Percentiles rank a stretch among this genome's conserved stretches.
Evolutionary conservation across 2,888 invertebrate species (phyloP).

Genomic region (Fissipunctia ypsillon): DNA sequence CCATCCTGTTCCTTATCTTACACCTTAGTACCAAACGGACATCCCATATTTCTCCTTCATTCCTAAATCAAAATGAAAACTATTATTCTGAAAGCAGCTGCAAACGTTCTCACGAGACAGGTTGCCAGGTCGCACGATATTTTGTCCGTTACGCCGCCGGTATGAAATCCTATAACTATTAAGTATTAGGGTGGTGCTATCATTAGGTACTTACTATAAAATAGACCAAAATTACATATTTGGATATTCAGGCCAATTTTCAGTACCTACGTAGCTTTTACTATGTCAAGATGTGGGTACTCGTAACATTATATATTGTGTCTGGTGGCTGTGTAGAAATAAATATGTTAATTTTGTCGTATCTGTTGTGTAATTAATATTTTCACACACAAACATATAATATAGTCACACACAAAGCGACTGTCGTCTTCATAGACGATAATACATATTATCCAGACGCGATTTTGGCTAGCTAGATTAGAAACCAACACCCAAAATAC

Average conservation of each 20-base stretch:
- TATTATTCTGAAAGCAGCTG: constrained; percentile 50
- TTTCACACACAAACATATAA: too few species aligned
- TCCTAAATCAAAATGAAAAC: constrained; percentile 60
- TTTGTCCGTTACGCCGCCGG: constrained; percentile 14
- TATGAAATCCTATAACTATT: constrained; percentile 16
- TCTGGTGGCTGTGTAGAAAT: neutral
- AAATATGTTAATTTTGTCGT: neutral
- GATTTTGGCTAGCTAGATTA: too few species aligned
- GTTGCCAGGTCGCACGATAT: constrained; percentile 48
- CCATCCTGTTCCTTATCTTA: neutral
- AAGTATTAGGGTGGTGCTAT: neutral
- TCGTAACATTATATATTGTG: neutral
- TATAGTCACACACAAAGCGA: too few species aligned
- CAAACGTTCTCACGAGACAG: constrained; percentile 42
- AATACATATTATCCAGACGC: too few species aligned
- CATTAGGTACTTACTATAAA: neutral
- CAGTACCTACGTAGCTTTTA: neutral
- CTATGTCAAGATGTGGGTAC: neutral
- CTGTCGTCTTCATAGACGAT: too few species aligned
- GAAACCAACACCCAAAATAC: too few species aligned
- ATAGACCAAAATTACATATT: neutral
- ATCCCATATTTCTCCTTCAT: constrained; percentile 33
- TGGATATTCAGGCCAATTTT: neutral
- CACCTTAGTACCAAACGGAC: constrained; percentile 9
- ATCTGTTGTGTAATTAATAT: too few species aligned